Percentiles rank a stretch among this genome's conserved stretches.
These are phyloP conservation scores for Coluber constrictor DNA, from an alignment of 2,797 vertebrate species.

Conservation along the genomic window DNA sequence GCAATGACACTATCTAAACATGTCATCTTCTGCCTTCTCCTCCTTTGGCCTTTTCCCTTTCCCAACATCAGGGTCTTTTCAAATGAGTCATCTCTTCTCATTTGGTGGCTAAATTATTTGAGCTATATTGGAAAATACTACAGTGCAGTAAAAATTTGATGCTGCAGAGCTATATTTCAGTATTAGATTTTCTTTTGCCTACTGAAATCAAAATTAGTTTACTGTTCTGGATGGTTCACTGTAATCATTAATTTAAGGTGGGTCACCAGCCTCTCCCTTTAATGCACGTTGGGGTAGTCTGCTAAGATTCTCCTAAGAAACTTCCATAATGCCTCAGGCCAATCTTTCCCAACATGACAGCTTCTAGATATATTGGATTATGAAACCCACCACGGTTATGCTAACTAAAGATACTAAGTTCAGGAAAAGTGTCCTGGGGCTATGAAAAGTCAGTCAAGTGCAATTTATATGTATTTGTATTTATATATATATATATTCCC, in stretches of 20 bases:
- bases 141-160: background rate
- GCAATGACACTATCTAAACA: background rate
- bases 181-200: background rate
- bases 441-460: background rate
- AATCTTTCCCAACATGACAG: background rate
- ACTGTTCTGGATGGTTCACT: background rate
- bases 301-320: background rate
- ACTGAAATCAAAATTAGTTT: background rate
- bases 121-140: background rate
- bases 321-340: background rate
- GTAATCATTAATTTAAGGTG: background rate
- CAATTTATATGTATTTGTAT: background rate
- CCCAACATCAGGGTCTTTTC: background rate
- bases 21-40: no score
- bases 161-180: background rate
- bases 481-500: background rate
- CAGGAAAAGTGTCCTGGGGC: background rate
- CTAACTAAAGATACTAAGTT: background rate
- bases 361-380: background rate
- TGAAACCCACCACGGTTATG: background rate
- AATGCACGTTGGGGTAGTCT: background rate
- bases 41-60: background rate
- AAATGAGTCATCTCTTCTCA: background rate
- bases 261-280: background rate
- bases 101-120: background rate